Percentiles rank a stretch among this genome's conserved stretches.
Evolutionary conservation across 2,888 invertebrate species (phyloP).

Genomic region (Apodemia duryi): DNA sequence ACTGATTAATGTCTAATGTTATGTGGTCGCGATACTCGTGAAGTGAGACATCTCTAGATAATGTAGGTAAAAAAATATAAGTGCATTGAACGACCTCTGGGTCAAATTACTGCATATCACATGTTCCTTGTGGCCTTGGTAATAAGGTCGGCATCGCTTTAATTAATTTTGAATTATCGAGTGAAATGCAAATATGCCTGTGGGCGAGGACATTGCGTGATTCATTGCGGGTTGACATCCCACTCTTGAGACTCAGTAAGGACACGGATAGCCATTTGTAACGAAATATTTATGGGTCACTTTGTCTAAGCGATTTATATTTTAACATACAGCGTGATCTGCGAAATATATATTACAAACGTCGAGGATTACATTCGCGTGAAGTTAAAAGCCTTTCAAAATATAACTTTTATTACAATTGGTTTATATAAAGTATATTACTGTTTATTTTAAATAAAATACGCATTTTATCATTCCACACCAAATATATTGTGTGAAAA

Average conservation of each 20-base stretch:
- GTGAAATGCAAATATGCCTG: conserved; percentile 54
- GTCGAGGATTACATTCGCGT: no score
- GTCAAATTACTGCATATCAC: conserved; percentile 30
- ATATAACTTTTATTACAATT: no score
- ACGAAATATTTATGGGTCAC: conserved; percentile 18
- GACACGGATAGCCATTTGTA: conserved; percentile 13
- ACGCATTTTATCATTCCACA: no score
- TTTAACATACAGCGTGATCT: background rate
- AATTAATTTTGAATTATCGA: conserved; percentile 29
- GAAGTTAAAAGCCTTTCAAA: no score
- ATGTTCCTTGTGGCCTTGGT: conserved; percentile 38
- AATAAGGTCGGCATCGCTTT: conserved; percentile 42
- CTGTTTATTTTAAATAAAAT: no score
- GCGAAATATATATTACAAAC: no score
- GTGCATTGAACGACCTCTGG: conserved; percentile 56
- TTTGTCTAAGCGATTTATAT: conserved; percentile 3
- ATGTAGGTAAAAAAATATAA: conserved; percentile 24
- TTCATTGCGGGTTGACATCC: conserved; percentile 59
- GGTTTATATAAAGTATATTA: no score
- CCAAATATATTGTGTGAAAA: no score
- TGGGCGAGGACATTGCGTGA: conserved; percentile 62
- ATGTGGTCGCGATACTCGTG: background rate
- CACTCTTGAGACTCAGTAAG: conserved; percentile 46
- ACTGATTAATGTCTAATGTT: background rate
- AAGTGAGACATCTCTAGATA: conserved; percentile 5